Evolutionary conservation across 2,888 invertebrate species (phyloP).

Genomic region (Neocrepidodera transversa): DNA sequence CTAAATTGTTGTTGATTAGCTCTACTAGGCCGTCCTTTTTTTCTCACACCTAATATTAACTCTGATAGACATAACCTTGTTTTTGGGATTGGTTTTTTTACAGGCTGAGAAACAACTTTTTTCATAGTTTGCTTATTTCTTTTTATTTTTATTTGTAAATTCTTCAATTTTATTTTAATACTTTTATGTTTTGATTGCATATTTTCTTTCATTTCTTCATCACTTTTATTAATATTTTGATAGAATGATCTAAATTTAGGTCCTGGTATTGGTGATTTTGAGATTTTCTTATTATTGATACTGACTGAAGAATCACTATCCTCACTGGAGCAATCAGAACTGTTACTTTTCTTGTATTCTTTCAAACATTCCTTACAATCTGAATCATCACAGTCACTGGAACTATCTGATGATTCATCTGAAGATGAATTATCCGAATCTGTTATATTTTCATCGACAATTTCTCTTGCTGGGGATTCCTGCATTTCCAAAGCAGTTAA

Average conservation of each 20-base stretch:
- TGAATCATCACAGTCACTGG: conserved; percentile 24
- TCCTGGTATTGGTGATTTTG: too few relatives aligned
- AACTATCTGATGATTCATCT: conserved; percentile 13
- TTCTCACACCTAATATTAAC: conserved; percentile 36
- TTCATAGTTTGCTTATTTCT: neutral
- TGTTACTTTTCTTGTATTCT: conserved; percentile 1
- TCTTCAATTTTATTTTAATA: neutral
- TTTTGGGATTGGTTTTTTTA: neutral
- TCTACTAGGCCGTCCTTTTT: conserved; percentile 32
- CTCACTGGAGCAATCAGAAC: too few relatives aligned
- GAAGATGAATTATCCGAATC: conserved; percentile 12
- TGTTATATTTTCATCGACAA: neutral
- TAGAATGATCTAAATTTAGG: neutral
- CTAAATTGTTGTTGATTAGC: conserved; percentile 23
- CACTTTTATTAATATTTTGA: neutral
- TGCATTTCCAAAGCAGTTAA: conserved; percentile 19
- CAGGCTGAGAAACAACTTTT: conserved; percentile 3
- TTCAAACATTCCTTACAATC: conserved; percentile 15
- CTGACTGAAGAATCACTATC: too few relatives aligned
- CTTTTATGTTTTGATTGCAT: conserved; percentile 5
- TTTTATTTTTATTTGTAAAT: neutral
- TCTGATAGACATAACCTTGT: conserved; percentile 32
- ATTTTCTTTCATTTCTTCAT: conserved; percentile 30
- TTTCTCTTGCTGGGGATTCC: neutral
- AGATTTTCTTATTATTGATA: neutral